phyloP scores from a whole-genome alignment of 2,797 vertebrate genomes.

The Astyanax mexicanus region DNA sequence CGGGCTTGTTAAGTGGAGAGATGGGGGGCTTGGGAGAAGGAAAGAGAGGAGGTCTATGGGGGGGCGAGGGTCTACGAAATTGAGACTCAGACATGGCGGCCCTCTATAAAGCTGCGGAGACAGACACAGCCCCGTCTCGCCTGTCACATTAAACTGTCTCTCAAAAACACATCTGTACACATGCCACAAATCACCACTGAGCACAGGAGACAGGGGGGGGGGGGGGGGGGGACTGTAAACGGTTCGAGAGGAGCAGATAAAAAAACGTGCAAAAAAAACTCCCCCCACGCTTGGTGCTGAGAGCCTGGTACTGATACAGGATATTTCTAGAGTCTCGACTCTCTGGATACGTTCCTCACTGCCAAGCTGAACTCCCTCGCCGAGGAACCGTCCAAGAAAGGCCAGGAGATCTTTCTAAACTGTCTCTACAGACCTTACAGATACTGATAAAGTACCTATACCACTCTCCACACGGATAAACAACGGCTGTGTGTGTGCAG shows the following conservation, averaged over 20 bases:
- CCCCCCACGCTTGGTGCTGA: slow-evolving; percentile 42
- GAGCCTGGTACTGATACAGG: slow-evolving; percentile 41
- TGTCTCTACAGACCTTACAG: slow-evolving; percentile 36
- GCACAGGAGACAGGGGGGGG: no score
- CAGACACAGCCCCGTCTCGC: slow-evolving; percentile 59
- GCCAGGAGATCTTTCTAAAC: slow-evolving; percentile 44
- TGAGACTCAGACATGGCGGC: slow-evolving; percentile 64
- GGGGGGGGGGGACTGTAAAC: slow-evolving; percentile 49
- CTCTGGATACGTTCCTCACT: slow-evolving; percentile 43
- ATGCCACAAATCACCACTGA: slow-evolving; percentile 57
- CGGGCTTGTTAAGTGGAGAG: slow-evolving; percentile 84
- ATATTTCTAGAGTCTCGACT: slow-evolving; percentile 51
- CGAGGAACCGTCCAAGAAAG: slow-evolving; percentile 46
- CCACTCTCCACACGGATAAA: no score
- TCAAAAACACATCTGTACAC: slow-evolving; percentile 60
- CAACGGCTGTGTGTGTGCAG: no score
- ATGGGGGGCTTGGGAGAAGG: slow-evolving; percentile 73
- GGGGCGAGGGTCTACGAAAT: slow-evolving; percentile 45
- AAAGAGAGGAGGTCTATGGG: slow-evolving; percentile 64
- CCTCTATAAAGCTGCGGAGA: slow-evolving; percentile 57
- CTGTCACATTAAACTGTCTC: slow-evolving; percentile 61
- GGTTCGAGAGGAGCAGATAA: slow-evolving; percentile 55
- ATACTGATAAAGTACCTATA: no score
- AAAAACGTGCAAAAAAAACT: slow-evolving; percentile 47
- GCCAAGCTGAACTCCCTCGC: slow-evolving; percentile 50